Base-by-base conservation (phyloP, 2,888 invertebrate species). In the Eremobia ochroleuca region DNA sequence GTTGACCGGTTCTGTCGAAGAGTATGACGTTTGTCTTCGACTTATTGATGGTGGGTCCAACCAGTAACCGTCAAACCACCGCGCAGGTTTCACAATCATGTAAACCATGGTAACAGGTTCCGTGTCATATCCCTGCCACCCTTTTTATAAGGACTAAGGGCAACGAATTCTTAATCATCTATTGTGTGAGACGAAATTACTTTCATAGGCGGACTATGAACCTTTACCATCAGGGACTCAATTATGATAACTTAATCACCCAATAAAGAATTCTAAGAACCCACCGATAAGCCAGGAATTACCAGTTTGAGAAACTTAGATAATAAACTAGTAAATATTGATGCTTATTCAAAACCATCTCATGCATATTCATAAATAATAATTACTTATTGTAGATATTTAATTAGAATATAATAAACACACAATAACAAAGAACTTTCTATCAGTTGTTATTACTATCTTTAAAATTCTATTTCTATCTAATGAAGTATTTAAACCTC, bases 401-500 rank as follows among this genome's bases (percentile, higher is more conserved):
- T 64, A 68, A 73, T 64, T 76, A 69, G 31, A 9, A n/a, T n/a
- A n/a, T 69, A 55, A 59, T 64, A 71, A 70, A 28, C 31, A 49
- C 52, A 21, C 31, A 55, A 82, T 72, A 49, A 74, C 9, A 11
- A 43, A 43, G 46, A 31, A 74, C 67, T 79, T 74, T 76, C 68
- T 72, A 61, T 34, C 11, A 71, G 52, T 72, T 58, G 13, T 65
- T 75, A 79, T 75, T 68, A 61, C 65, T 40, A 55, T 49, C 40
- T 59, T 68, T n/a, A 70, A 70, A 72, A 71, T 9, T 34, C n/a
- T 62, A 69, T 73, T 69, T 28, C 46, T 0, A 40, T 70, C 18
- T 69, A 72, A 83, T 82, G 37, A 79, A 65, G 67, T 78, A 73
- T 62, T 67, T 55, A 73, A 73, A 55, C 11, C 34, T 18, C 49